Base-by-base conservation (phyloP, 2,888 invertebrate species). In the Hydriomena furcata region DNA sequence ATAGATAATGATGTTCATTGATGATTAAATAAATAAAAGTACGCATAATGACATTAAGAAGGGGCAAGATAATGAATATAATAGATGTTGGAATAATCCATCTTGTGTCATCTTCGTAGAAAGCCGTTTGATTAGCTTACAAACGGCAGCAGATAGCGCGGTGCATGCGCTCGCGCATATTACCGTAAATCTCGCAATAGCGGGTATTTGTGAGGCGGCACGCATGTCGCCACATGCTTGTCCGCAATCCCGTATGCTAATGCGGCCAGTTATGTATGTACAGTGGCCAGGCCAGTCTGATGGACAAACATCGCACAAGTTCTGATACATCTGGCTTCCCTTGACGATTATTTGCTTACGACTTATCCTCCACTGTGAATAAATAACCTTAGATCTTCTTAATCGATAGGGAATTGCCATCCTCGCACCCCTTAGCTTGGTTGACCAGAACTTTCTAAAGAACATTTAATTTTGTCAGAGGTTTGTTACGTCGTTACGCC, bases 191-290 rank as follows among this genome's bases (percentile, higher is more conserved):
- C 42, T 42, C 42, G 31, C 23, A 12, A 40, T 12, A 24, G 28
- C 28, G 10, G 24, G 31, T 11, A 23, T 30, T 36, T 17, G 31
- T 10, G 34, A 32, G 25, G n/a, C 10, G 28, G 41, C 37, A 37
- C 34, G 34, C 44, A 35, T 43, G 42, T 30, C 52, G 32, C 34
- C 38, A 48, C 45, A 47, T 43, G 27, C 37, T 32, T 43, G 43
- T 31, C 46, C 34, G 45, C 45, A 49, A 45, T 50, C 31, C 27
- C 31, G 28, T 47, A 51, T 55, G 55, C 17, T 47, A 51, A 55
- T 55, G 40, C 21, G 24, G 17, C 17, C 24, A 12, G 10, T 23
- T 10, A 21, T 21, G 20, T 7, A 1, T 4, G 17, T 17, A 17
- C 17, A 3, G 17, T 4, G 4, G 11, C 10, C n/a, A n/a, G 0